phyloP scores from a whole-genome alignment of 2,888 invertebrate species.

The Steinernema scapterisci region DNA sequence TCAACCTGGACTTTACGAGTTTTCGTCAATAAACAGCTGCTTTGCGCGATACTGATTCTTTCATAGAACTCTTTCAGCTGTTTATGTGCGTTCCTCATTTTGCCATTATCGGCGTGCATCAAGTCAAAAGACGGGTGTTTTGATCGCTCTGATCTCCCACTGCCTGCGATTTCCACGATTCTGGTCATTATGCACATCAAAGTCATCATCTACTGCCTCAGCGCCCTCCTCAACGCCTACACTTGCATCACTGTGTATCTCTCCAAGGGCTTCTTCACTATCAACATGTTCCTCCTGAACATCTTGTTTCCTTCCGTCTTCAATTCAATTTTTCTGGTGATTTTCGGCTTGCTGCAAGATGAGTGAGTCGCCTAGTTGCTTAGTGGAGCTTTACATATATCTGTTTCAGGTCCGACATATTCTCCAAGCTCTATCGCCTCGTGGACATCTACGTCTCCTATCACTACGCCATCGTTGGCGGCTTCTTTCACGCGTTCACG shows the following conservation, averaged over 20 bases:
- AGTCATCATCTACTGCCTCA: background rate
- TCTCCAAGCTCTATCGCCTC: background rate
- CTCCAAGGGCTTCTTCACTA: background rate
- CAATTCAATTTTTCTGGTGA: background rate
- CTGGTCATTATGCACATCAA: background rate
- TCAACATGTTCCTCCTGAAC: slow-evolving; percentile 2
- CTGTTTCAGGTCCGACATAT: background rate
- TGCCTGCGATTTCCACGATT: no score
- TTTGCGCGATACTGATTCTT: no score
- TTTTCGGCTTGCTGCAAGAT: background rate
- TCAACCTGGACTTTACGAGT: no score
- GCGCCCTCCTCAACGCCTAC: background rate
- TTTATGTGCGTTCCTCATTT: no score
- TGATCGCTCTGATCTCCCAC: no score
- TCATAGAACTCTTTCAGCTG: no score
- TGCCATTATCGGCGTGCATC: no score
- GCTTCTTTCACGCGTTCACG: background rate
- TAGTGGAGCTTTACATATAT: no score
- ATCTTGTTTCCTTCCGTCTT: background rate
- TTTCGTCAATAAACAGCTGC: no score
- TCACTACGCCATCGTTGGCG: background rate
- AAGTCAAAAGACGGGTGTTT: no score
- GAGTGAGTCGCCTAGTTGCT: background rate
- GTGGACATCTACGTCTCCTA: slow-evolving; percentile 12
- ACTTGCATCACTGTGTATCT: background rate